phyloP scores from a whole-genome alignment of 1,140 invertebrate species.

The Eufriesea mexicana region DNA sequence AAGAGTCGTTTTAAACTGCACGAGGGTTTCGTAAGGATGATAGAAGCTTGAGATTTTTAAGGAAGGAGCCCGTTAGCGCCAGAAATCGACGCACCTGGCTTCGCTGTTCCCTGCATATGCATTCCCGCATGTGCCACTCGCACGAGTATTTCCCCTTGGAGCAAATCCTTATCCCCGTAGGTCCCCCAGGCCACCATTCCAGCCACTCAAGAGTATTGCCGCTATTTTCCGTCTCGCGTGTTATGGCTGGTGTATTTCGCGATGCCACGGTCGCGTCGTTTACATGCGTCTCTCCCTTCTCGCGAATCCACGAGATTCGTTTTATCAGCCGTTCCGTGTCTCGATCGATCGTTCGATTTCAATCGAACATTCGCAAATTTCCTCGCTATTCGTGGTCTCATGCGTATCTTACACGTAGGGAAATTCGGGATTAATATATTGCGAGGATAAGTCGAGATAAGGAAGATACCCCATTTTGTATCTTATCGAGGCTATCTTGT shows the following conservation, averaged over 20 bases:
- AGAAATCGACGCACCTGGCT: constrained; percentile 50
- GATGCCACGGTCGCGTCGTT: constrained; percentile 72
- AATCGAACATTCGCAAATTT: not conserved
- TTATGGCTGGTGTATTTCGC: constrained; percentile 52
- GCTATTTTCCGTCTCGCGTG: constrained; percentile 72
- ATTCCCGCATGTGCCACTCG: constrained; percentile 72
- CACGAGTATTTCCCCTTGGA: constrained; percentile 73
- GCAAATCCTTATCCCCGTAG: constrained; percentile 76
- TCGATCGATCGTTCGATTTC: not conserved
- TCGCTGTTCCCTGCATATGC: constrained; percentile 76
- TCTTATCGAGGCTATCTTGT: too few relatives aligned
- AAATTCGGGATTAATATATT: too few relatives aligned
- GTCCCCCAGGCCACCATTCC: constrained; percentile 68
- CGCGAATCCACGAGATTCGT: constrained; percentile 51
- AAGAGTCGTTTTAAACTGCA: not conserved
- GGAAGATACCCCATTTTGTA: too few relatives aligned
- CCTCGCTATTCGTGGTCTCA: not conserved
- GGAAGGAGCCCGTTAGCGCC: constrained; percentile 26
- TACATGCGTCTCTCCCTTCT: constrained; percentile 72
- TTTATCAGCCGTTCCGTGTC: not conserved
- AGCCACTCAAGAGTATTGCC: constrained; percentile 79
- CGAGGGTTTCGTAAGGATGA: not conserved
- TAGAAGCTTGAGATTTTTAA: not conserved
- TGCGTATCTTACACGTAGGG: too few relatives aligned
- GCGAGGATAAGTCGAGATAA: too few relatives aligned